Conservation (phyloP, 2,113 vertebrate species). For the Maccullochella peelii region DNA sequence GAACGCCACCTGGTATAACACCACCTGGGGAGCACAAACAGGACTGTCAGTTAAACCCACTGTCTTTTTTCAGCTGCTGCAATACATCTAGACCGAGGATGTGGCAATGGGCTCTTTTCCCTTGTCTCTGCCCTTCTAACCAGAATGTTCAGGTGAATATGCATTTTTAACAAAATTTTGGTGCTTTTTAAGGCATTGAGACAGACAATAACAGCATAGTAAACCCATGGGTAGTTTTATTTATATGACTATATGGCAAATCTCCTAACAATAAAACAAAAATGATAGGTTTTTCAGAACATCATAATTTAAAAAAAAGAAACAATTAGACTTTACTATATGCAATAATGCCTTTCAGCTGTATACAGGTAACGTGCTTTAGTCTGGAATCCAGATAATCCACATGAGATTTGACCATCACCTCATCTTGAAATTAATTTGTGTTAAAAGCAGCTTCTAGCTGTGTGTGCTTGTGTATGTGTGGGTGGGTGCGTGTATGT, state of each 20-base stretch:
- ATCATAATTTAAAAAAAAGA: neutral
- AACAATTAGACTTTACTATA: neutral
- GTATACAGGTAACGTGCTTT: neutral
- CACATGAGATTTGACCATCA: constrained; percentile 25
- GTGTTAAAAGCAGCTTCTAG: neutral
- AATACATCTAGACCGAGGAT: constrained; percentile 1
- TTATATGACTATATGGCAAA: neutral
- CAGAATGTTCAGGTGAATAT: neutral
- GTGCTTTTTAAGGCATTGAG: neutral
- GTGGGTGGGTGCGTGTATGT: constrained; percentile 13
- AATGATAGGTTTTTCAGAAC: neutral
- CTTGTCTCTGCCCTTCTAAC: neutral
- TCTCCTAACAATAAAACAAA: neutral
- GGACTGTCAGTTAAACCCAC: constrained; percentile 28
- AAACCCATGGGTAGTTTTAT: neutral
- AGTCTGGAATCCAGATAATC: neutral
- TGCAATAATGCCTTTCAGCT: neutral
- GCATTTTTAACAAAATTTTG: neutral
- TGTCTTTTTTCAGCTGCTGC: constrained; percentile 1
- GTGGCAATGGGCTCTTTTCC: neutral
- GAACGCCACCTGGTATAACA: constrained; percentile 7
- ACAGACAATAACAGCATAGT: neutral
- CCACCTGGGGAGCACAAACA: constrained; percentile 30
- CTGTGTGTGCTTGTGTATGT: neutral
- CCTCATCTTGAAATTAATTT: constrained; percentile 5